A percentile compares a stretch with the other conserved stretches of the same genome.
Evolutionary conservation across 1,140 invertebrate genomes (phyloP).

Genomic region (Gerris buenoi): DNA sequence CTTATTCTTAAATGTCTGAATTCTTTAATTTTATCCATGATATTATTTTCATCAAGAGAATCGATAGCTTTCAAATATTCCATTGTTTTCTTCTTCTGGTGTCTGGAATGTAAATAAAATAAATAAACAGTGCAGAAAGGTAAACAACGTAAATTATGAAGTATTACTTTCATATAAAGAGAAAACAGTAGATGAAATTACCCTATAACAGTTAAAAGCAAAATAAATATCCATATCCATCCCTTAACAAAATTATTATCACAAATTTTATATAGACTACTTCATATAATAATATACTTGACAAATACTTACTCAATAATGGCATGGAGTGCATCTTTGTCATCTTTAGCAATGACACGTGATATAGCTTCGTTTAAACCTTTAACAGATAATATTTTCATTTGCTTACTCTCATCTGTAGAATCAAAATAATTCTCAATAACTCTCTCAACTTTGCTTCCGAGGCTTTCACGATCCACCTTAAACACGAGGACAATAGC

Average conservation of each 20-base stretch:
- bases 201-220: neutral
- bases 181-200: too few species aligned
- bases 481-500: too few species aligned
- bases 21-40: slow-evolving; percentile 11
- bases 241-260: neutral
- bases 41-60: slow-evolving; percentile 12
- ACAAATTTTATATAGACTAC: neutral
- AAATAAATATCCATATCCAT: neutral
- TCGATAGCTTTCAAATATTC: slow-evolving; percentile 13
- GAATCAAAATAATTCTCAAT: slow-evolving; percentile 20
- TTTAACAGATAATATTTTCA: slow-evolving; percentile 19
- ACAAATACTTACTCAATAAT: slow-evolving; percentile 20
- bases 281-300: neutral
- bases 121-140: neutral
- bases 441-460: slow-evolving; percentile 14
- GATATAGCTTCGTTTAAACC: slow-evolving; percentile 20
- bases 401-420: slow-evolving; percentile 8
- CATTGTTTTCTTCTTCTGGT: slow-evolving; percentile 18
- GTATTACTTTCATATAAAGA: too few species aligned
- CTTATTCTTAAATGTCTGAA: slow-evolving; percentile 2
- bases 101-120: slow-evolving; percentile 13
- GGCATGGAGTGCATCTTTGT: slow-evolving; percentile 13
- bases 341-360: slow-evolving; percentile 18
- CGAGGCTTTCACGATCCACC: slow-evolving; percentile 2
- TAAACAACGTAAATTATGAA: too few species aligned